Conservation (phyloP, 2,888 invertebrate species). For the Leptodirus hochenwartii region DNA sequence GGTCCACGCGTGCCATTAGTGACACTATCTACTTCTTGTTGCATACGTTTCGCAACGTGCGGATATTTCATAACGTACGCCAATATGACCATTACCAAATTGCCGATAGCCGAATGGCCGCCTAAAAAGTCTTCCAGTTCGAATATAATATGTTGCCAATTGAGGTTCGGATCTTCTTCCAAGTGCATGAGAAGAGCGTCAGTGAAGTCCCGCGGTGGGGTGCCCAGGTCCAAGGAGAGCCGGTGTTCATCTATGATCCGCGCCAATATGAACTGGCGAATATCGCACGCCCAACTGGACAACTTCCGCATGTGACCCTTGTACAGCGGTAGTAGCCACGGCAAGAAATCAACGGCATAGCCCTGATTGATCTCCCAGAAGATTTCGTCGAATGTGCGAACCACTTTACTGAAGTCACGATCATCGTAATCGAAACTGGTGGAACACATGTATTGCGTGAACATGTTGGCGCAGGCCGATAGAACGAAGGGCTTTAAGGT, state of each 20-base stretch:
- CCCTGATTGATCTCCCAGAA: conserved; percentile 88
- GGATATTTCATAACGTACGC: conserved; percentile 49
- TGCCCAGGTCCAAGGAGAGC: conserved; percentile 35
- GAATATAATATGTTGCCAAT: conserved; percentile 60
- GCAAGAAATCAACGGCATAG: conserved; percentile 71
- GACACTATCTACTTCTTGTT: conserved; percentile 45
- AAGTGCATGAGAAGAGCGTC: conserved; percentile 59
- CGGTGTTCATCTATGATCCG: conserved; percentile 45
- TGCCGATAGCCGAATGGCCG: conserved; percentile 76
- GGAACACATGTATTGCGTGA: conserved; percentile 75
- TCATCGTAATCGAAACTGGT: conserved; percentile 53
- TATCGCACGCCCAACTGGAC: conserved; percentile 47
- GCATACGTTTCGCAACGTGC: conserved; percentile 43
- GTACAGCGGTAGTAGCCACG: conserved; percentile 63
- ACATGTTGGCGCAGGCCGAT: conserved; percentile 66
- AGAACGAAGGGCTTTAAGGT: conserved; percentile 54
- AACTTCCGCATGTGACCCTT: conserved; percentile 46
- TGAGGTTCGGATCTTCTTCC: conserved; percentile 40
- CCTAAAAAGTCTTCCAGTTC: conserved; percentile 77
- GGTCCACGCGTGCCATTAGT: conserved; percentile 37
- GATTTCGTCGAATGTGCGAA: conserved; percentile 52
- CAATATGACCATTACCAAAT: conserved; percentile 59
- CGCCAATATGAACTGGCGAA: conserved; percentile 54
- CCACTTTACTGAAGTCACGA: conserved; percentile 40
- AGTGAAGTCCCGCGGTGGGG: conserved; percentile 55